A percentile compares a stretch with the other conserved stretches of the same genome.
Evolutionary conservation across 2,888 invertebrate genomes (phyloP).

Genomic region (Fabriciana adippe): DNA sequence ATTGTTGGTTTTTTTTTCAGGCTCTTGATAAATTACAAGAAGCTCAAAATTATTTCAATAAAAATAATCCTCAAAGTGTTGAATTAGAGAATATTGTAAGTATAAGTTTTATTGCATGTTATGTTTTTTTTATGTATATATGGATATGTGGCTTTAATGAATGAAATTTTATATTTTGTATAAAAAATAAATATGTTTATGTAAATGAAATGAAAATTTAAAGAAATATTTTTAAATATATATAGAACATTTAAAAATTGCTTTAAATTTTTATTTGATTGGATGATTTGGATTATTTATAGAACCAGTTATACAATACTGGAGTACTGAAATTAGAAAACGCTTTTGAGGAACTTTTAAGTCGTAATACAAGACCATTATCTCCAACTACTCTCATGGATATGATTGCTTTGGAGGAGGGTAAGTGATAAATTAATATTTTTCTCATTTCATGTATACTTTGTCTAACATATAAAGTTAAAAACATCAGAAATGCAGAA

Average conservation of each 20-base stretch:
- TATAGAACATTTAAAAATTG: no score
- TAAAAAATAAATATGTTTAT: background rate
- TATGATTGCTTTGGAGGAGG: constrained; percentile 93
- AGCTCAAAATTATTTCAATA: constrained; percentile 95
- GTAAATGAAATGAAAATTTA: background rate
- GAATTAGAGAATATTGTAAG: constrained; percentile 96
- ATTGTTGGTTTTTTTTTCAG: constrained; percentile 73
- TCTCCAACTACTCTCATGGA: constrained; percentile 94
- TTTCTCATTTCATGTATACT: no score
- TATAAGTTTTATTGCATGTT: constrained; percentile 41
- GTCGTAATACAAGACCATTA: constrained; percentile 92
- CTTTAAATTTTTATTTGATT: no score
- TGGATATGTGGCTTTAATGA: background rate
- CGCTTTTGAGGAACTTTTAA: constrained; percentile 93
- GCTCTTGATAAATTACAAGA: constrained; percentile 92
- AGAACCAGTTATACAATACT: constrained; percentile 88
- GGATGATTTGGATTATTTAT: constrained; percentile 45
- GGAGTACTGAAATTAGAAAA: constrained; percentile 93
- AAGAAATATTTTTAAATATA: constrained; percentile 3
- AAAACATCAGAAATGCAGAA: no score
- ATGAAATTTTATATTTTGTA: background rate
- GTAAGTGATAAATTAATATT: constrained; percentile 58
- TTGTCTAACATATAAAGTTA: no score
- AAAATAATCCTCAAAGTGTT: constrained; percentile 95
- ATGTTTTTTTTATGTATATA: background rate